Base-by-base conservation (phyloP, 2,888 invertebrate genomes). In the Diarsia rubi region DNA sequence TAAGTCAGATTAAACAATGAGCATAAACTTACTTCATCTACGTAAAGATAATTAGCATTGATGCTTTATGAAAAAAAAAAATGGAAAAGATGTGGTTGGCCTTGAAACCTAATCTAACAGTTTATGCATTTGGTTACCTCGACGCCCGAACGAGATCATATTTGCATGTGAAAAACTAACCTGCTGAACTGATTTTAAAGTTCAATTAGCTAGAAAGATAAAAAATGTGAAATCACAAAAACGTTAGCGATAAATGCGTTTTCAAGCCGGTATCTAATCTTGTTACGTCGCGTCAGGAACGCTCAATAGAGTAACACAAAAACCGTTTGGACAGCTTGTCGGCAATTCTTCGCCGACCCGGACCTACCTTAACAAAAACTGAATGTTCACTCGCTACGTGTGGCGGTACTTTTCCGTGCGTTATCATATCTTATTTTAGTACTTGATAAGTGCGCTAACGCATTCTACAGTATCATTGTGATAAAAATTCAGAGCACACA, bases 321-420 rank as follows among this genome's bases (percentile, higher is more conserved):
- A 85, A 86, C 78, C 66, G 78, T 87, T 80, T 78, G 69, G 70
- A 69, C 76, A 62, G 70, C 62, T 70, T 67, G 79, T 82, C 78
- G 79, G 75, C 86, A 82, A 76, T 80, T 81, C 78, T 82, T 75
- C 81, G 69, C 69, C 81, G 79, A 84, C 85, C 90, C 84, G 86
- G 92, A 94, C 94, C 95, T 94, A 90, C 93, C 94, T 88, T 94
- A 95, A 95, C 91, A 87, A 75, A 86, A 81, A 81, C 83, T 81
- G 83, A 88, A 85, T 75, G 63, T 70, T 75, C 69, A 45, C 47
- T 79, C 77, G 70, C 80, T 78, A 81, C 75, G 83, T 81, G 84
- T 85, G 70, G 83, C 85, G 69, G 92, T 92, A 90, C 84, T 92
- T 93, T 94, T 94, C 93, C 94, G 88, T 88, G 86, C 89, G 84